Percentiles rank a stretch among this genome's conserved stretches.
phyloP scores from a whole-genome alignment of 2,888 invertebrate genomes.

The Ryuthela nishihirai region DNA sequence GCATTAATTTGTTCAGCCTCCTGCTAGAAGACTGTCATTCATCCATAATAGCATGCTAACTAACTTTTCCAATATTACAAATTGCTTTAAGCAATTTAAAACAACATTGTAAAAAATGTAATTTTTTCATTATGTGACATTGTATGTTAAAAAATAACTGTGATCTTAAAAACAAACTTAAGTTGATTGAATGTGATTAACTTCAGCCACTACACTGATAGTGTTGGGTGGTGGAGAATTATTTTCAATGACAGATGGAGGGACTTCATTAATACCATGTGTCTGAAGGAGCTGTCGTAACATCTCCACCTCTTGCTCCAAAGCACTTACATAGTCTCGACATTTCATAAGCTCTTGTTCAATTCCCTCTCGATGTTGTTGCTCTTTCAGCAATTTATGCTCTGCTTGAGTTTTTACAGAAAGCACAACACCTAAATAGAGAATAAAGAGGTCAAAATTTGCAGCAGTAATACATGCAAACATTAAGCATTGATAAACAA shows the following conservation, averaged over 20 bases:
- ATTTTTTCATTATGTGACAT: no score
- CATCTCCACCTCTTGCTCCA: conserved; percentile 50
- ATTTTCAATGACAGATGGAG: conserved; percentile 24
- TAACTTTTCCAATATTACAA: no score
- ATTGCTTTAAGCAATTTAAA: no score
- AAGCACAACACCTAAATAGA: conserved; percentile 40
- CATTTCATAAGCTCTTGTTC: conserved; percentile 51
- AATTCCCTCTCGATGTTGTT: conserved; percentile 46
- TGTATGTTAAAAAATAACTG: not conserved
- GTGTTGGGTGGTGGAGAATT: conserved; percentile 4
- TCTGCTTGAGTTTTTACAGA: conserved; percentile 51
- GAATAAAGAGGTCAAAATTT: no score
- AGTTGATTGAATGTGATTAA: conserved; percentile 12
- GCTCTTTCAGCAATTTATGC: conserved; percentile 48
- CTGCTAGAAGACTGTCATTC: no score
- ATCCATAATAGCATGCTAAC: no score
- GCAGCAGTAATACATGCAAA: not conserved
- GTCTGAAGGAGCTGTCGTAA: conserved; percentile 48
- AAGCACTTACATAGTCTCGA: conserved; percentile 49
- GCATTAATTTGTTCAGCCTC: no score
- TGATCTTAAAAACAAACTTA: not conserved
- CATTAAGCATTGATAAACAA: no score
- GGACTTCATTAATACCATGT: conserved; percentile 46
- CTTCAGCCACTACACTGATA: conserved; percentile 34
- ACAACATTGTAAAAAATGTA: no score